Conservation (phyloP, 2,888 invertebrate species). For the Geotrupes spiniger region DNA sequence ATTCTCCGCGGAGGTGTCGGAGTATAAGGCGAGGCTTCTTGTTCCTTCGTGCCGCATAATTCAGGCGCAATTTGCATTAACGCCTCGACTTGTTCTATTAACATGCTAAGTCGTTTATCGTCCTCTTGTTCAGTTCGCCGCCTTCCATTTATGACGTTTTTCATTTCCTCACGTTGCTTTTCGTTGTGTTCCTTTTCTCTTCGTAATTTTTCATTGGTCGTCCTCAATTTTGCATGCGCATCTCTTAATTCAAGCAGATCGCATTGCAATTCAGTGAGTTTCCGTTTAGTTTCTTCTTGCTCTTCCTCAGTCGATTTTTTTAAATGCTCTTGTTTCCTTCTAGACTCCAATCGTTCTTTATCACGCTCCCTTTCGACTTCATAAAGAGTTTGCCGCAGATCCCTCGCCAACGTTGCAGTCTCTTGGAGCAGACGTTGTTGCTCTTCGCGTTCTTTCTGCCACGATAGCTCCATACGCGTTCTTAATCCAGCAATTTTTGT, state of each 20-base stretch:
- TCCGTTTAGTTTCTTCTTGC: slow-evolving; percentile 83
- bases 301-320: slow-evolving; percentile 85
- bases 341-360: slow-evolving; percentile 82
- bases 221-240: slow-evolving; percentile 86
- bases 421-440: slow-evolving; percentile 87
- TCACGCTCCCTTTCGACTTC: slow-evolving; percentile 89
- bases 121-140: slow-evolving; percentile 62
- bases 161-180: slow-evolving; percentile 67
- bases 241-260: slow-evolving; percentile 85
- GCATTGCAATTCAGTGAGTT: slow-evolving; percentile 78
- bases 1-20: slow-evolving; percentile 70
- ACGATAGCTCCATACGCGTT: slow-evolving; percentile 85
- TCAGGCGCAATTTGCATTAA: slow-evolving; percentile 76
- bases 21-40: slow-evolving; percentile 55
- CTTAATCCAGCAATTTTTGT: slow-evolving; percentile 82
- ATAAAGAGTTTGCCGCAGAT: slow-evolving; percentile 81
- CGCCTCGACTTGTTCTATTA: slow-evolving; percentile 73
- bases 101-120: slow-evolving; percentile 67
- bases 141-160: slow-evolving; percentile 51
- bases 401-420: slow-evolving; percentile 84
- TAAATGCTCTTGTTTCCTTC: slow-evolving; percentile 79
- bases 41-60: slow-evolving; percentile 44
- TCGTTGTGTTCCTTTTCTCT: slow-evolving; percentile 85
- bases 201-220: slow-evolving; percentile 85
- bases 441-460: slow-evolving; percentile 92